Base-by-base conservation (phyloP, 1,140 invertebrate species). In the Diuraphis noxia region DNA sequence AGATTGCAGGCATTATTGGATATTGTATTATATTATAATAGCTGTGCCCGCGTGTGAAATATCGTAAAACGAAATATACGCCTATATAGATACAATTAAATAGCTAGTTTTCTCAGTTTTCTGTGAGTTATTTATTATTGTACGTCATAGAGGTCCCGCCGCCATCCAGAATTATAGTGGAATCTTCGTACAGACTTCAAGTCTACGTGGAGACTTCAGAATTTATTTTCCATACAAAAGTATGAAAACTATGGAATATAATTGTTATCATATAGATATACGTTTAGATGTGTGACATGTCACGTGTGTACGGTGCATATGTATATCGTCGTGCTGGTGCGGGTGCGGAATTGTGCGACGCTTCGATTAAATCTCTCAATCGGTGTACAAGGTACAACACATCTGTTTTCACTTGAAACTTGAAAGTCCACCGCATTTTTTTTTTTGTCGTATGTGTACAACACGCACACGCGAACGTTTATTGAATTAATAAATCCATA, bases 401-500 rank as follows among this genome's bases (percentile, higher is more conserved):
- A 81, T 40, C 79, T 40, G 36, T 81, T 72, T 72, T 81, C 36
- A 38, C 79, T 38, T 81, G 79, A 81, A 81, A 81, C 79, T 81
- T 38, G 79, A 81, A 81, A 81, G 79, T 38, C 36, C 79, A 9
- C 79, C 79, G 79, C 40, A 1, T 84, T 41, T n/a, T 84, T n/a
- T 84, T 43, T 43, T 84, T 30, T 40, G 81, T 84, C 30, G 40
- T 84, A 43, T 25, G 30, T 36, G 36, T 49, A 30, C 4, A 36
- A 9, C n/a, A 36, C 19, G n/a, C 17, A 46, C 30, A 3, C 41
- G 9, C 43, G n/a, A 10, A 86, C 85, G 85, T 52, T 52, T 52
- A 38, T 21, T 46, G 85, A 86, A 86, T 86, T 86, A 86, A 52
- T 86, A 86, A 86, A 86, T 86, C 85, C 85, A 86, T 49, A 49